These are phyloP conservation scores for Rhodeus uyekii DNA, from an alignment of 2,797 vertebrate species.

Conservation along the genomic window DNA sequence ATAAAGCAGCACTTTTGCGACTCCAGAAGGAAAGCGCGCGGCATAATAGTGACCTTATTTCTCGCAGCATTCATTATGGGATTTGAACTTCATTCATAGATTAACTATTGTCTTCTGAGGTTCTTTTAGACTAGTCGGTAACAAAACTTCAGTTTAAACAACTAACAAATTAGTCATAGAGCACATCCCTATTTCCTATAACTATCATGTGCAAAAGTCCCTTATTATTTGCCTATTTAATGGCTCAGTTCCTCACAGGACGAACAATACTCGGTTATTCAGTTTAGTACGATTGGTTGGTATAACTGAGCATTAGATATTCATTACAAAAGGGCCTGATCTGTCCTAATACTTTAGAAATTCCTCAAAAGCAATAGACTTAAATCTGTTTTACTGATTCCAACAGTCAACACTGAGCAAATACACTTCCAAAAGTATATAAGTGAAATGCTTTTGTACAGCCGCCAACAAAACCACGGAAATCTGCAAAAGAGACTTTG, in stretches of 20 bases:
- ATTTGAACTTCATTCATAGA: too few relatives aligned
- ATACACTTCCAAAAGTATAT: constrained; percentile 37
- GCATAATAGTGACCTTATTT: too few relatives aligned
- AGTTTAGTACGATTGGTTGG: neutral
- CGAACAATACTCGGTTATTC: neutral
- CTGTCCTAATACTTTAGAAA: neutral
- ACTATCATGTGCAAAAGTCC: neutral
- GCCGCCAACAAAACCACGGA: constrained; percentile 30
- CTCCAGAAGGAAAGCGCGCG: too few relatives aligned
- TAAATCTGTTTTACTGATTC: constrained; percentile 1
- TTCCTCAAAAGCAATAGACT: constrained; percentile 10
- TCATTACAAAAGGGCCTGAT: constrained; percentile 3
- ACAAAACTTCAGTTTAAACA: too few relatives aligned
- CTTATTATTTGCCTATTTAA: constrained; percentile 10
- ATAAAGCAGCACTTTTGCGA: too few relatives aligned
- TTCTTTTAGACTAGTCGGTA: too few relatives aligned
- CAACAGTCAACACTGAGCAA: constrained; percentile 10
- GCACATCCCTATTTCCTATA: too few relatives aligned
- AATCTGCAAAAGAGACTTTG: constrained; percentile 41
- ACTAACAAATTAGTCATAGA: too few relatives aligned
- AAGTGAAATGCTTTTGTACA: constrained; percentile 41
- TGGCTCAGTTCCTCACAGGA: neutral
- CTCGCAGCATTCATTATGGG: too few relatives aligned
- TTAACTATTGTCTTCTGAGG: too few relatives aligned
- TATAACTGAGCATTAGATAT: neutral